Evolutionary conservation across 2,113 vertebrate genomes (phyloP).

Genomic region (Leptobrachium leishanense): DNA sequence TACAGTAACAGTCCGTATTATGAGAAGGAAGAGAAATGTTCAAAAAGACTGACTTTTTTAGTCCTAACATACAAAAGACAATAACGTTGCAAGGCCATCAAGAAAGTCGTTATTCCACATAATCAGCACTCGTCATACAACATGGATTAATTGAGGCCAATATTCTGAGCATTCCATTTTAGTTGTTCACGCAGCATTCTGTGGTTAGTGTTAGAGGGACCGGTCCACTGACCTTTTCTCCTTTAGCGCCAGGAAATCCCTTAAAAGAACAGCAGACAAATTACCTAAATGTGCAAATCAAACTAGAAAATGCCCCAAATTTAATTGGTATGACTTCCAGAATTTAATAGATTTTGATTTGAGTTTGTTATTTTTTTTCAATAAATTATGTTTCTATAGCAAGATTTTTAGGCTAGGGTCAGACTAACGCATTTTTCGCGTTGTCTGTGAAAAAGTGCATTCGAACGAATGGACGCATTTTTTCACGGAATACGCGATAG

Average conservation of each 20-base stretch:
- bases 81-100: slow-evolving; percentile 11
- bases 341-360: neutral
- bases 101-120: neutral
- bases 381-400: neutral
- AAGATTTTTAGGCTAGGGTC: too few species aligned
- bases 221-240: slow-evolving; percentile 86
- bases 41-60: too few species aligned
- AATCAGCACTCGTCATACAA: neutral
- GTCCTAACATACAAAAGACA: neutral
- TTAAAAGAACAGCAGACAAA: slow-evolving; percentile 62
- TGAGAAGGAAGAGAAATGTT: too few species aligned
- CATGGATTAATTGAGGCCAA: neutral
- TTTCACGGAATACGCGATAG: too few species aligned
- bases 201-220: slow-evolving; percentile 11
- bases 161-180: neutral
- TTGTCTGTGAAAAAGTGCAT: too few species aligned
- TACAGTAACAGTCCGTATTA: too few species aligned
- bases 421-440: too few species aligned
- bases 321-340: neutral
- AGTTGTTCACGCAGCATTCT: neutral
- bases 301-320: neutral
- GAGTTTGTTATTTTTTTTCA: too few species aligned
- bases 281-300: slow-evolving; percentile 28
- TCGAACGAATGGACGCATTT: too few species aligned
- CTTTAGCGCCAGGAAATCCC: slow-evolving; percentile 91